Conservation (phyloP, 2,888 invertebrate species). For the Octonoba sinensis region DNA sequence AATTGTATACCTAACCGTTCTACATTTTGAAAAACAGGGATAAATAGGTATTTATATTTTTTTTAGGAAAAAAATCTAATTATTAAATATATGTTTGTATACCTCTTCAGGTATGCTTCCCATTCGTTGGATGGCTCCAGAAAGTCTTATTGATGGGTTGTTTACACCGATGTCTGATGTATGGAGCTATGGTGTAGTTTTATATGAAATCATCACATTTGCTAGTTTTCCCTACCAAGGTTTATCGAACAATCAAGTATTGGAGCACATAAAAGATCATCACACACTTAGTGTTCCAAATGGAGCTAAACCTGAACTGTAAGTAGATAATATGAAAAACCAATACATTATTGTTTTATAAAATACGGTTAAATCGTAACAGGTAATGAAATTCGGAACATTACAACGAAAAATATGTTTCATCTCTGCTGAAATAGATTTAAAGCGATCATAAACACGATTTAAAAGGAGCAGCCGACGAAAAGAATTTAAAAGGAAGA, state of each 20-base stretch:
- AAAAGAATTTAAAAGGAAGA: no score
- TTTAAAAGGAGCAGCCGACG: no score
- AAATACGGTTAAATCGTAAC: no score
- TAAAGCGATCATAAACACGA: no score
- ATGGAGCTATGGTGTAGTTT: constrained; percentile 92
- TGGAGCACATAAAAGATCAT: constrained; percentile 84
- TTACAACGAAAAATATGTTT: no score
- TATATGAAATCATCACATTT: constrained; percentile 93
- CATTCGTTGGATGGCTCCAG: constrained; percentile 95
- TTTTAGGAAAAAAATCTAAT: no score
- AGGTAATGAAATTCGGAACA: no score
- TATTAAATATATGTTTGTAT: not conserved
- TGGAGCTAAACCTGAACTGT: constrained; percentile 85
- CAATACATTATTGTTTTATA: not conserved
- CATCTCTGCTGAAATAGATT: no score
- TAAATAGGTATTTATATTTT: no score
- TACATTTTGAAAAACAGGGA: not conserved
- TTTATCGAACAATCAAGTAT: constrained; percentile 85
- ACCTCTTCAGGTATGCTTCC: constrained; percentile 81
- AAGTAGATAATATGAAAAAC: constrained; percentile 73
- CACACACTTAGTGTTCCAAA: constrained; percentile 81
- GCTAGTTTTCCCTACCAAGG: constrained; percentile 93
- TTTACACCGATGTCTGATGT: constrained; percentile 92
- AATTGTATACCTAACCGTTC: not conserved
- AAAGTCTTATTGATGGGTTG: constrained; percentile 88